Percentiles rank a stretch among this genome's conserved stretches.
Conservation (phyloP, 2,797 vertebrate species). For the Tokudaia tokunoshimensis region DNA sequence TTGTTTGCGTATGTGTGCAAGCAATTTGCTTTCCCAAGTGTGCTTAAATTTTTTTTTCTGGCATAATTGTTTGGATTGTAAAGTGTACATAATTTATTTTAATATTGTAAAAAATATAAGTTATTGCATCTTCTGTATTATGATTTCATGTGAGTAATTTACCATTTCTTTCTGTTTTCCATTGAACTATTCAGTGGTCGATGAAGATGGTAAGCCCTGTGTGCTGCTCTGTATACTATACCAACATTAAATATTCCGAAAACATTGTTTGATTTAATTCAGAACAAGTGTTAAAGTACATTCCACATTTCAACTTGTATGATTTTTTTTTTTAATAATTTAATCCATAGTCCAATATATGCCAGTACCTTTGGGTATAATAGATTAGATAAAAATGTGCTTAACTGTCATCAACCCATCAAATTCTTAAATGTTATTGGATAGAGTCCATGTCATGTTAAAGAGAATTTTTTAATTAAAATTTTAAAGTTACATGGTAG, state of each 20-base stretch:
- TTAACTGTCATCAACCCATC: conserved; percentile 67
- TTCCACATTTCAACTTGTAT: conserved; percentile 82
- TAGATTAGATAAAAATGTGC: conserved; percentile 64
- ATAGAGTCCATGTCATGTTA: conserved; percentile 65
- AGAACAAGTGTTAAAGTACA: conserved; percentile 83
- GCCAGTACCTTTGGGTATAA: conserved; percentile 63
- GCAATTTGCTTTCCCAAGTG: conserved; percentile 78
- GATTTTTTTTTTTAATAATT: conserved; percentile 78
- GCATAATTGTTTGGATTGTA: conserved; percentile 77
- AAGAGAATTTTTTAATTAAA: conserved; percentile 55
- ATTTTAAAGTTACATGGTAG: conserved; percentile 30
- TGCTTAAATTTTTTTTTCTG: conserved; percentile 76
- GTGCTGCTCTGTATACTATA: conserved; percentile 90
- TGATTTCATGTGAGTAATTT: conserved; percentile 89
- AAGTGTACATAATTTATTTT: conserved; percentile 77
- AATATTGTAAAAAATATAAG: conserved; percentile 75
- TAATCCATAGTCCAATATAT: conserved; percentile 84
- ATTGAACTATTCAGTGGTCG: conserved; percentile 95
- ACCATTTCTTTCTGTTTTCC: conserved; percentile 92
- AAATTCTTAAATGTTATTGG: conserved; percentile 69
- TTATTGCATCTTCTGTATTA: conserved; percentile 83
- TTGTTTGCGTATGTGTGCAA: conserved; percentile 1
- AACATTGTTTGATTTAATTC: conserved; percentile 85
- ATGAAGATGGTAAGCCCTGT: conserved; percentile 95
- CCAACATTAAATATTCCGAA: conserved; percentile 87